Evolutionary conservation across 2,797 vertebrate genomes (phyloP), one percentile per base, ranked within the genome.

Genomic region (Adrianichthys oophorus): DNA sequence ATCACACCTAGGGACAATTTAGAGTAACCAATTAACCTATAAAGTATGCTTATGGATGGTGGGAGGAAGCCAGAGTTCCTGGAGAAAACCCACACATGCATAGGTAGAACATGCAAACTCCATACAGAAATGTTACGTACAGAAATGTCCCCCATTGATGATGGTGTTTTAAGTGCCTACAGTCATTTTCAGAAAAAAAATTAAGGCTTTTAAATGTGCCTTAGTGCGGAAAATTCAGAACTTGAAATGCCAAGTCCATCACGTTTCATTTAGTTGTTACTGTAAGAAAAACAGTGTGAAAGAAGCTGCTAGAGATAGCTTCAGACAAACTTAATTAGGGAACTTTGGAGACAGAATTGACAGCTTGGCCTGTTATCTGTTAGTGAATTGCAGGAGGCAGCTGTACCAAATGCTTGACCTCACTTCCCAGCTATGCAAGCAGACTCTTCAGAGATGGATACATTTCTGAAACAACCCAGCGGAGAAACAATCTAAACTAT

Each of bases 391-490:
- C 69, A 82, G 70, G 76, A 90, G 74, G 90, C 91, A 91, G 91
- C 85, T 90, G 85, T 72, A 67, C 57, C 16, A n/a, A 64, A 76
- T 60, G 59, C 80, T 88, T 89, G 89, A 92, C 90, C 85, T 93
- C 91, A 92, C 80, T 79, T 70, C 72, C 79, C 74, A 91, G 84
- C 80, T 90, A 93, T 92, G 90, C 72, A 64, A 78, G 67, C 72
- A 48, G 77, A 85, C 85, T 86, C 81, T 91, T 74, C 76, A 63
- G 77, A 90, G 84, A 78, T 85, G 82, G 84, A 89, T 87, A 85
- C 51, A 89, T 88, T 83, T 78, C 75, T 76, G 55, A 62, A 76
- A 74, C 54, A 73, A 50, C 56, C 67, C 56, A 6, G 62, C 72
- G 64, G 62, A 63, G 56, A 80, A 86, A 79, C 63, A 70, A 71